Evolutionary conservation across 2,797 vertebrate genomes (phyloP), one percentile per base, ranked within the genome.

Genomic region (Sternarchorhynchus goeldii): DNA sequence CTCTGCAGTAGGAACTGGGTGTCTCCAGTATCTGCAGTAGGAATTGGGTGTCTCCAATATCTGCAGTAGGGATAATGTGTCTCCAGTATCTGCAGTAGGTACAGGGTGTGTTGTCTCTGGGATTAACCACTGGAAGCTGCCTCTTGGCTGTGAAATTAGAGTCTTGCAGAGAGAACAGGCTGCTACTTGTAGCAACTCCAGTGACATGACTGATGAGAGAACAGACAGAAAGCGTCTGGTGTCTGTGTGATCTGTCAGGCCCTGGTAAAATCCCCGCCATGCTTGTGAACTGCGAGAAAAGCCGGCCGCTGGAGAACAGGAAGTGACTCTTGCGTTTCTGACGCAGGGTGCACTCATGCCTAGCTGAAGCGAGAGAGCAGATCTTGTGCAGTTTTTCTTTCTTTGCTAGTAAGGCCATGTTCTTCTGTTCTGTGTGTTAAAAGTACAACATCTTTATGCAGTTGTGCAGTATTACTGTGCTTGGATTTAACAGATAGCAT

Each of bases 201-300:
- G 29, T 56, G 41, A 76, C 62, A 79, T 80, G 83, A 71, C 34
- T 82, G 83, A 82, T 76, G 53, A 60, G 29, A 41, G 34, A 45
- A 60, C 29, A 73, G 66, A 81, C 64, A 75, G 74, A 25, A 78
- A 72, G 72, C 66, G 75, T 83, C 60, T 78, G 76, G 63, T 72
- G 70, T 66, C 31, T 62, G 64, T 36, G 16, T 25, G 39, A 57
- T 65, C 76, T 73, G 72, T 25, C 64, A n/a, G 63, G 34, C 58
- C 45, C 36, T 60, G 16, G 29, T 21, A 10, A 75, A 82, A 62
- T 67, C 56, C 31, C 17, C 25, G 69, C 39, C 55, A 34, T n/a
- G 62, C 7, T 36, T 67, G 16, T 16, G 14, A 73, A 20, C 56
- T 31, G 14, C 14, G 25, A 75, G 21, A 39, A 41, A 70, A 17